phyloP scores from a whole-genome alignment of 2,113 vertebrate genomes.

The Psilopsiagon aurifrons region DNA sequence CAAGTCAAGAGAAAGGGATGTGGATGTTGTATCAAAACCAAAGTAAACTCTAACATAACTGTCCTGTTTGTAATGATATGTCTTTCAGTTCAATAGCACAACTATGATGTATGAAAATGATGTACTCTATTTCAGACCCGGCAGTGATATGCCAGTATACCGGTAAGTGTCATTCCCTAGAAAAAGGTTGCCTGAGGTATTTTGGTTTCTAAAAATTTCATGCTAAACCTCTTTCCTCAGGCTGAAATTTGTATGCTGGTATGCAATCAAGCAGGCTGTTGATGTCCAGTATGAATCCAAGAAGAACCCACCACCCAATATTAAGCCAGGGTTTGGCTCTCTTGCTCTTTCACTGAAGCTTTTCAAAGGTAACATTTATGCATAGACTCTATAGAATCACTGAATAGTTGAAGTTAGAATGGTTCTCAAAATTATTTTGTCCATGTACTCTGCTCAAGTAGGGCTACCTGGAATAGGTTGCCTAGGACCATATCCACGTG shows the following conservation, averaged over 20 bases:
- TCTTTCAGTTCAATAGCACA: slow-evolving; percentile 34
- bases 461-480: not conserved
- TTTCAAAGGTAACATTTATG: slow-evolving; percentile 58
- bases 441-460: not conserved
- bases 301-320: not conserved
- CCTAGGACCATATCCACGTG: accelerated
- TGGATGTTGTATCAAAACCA: not conserved
- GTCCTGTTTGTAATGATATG: not conserved
- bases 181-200: accelerated
- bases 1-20: not conserved
- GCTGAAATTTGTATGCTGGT: slow-evolving; percentile 40
- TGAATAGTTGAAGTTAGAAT: not conserved
- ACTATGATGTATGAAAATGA: slow-evolving; percentile 60
- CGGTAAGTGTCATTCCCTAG: slow-evolving; percentile 23
- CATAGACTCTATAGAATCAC: not conserved
- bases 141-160: not conserved
- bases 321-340: slow-evolving; percentile 32
- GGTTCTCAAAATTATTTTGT: not conserved
- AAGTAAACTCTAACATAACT: not conserved
- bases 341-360: slow-evolving; percentile 50
- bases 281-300: not conserved
- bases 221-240: not conserved
- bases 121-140: slow-evolving; percentile 51
- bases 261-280: slow-evolving; percentile 18
- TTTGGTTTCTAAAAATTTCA: not conserved